These are phyloP conservation scores for Agrenia bidenticulata DNA, from an alignment of 2,888 invertebrate species.

Conservation along the genomic window DNA sequence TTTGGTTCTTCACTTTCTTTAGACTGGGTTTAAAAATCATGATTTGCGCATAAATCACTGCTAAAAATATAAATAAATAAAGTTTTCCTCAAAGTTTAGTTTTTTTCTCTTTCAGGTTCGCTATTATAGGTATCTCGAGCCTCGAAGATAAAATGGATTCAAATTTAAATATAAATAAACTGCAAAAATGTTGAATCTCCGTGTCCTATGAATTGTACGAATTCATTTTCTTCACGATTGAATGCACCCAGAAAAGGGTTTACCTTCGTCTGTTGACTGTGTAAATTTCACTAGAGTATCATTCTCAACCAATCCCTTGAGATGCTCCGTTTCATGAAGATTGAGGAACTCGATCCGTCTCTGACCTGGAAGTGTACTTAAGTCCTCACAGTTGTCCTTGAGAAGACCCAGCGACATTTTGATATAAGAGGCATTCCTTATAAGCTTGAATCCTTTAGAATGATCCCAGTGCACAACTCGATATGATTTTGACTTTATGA, in stretches of 20 bases:
- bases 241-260: slow-evolving; percentile 36
- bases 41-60: too few relatives aligned
- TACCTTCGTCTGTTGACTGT: slow-evolving; percentile 29
- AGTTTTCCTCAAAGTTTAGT: too few relatives aligned
- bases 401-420: slow-evolving; percentile 34
- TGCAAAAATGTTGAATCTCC: too few relatives aligned
- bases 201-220: too few relatives aligned
- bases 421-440: slow-evolving; percentile 37
- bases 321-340: slow-evolving; percentile 39
- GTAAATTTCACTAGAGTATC: slow-evolving; percentile 35
- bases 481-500: slow-evolving; percentile 35
- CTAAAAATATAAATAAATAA: too few relatives aligned
- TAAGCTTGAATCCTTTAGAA: slow-evolving; percentile 33
- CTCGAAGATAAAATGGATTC: too few relatives aligned
- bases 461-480: slow-evolving; percentile 36
- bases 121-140: too few relatives aligned
- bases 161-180: too few relatives aligned
- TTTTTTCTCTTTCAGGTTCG: too few relatives aligned
- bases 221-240: slow-evolving; percentile 23
- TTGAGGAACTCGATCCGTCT: slow-evolving; percentile 35
- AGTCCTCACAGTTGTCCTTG: slow-evolving; percentile 34
- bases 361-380: slow-evolving; percentile 32
- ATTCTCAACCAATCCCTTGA: slow-evolving; percentile 27
- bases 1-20: too few relatives aligned
- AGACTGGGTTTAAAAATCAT: too few relatives aligned